Base-by-base conservation (phyloP, 2,113 vertebrate genomes). In the Seriola quinqueradiata region DNA sequence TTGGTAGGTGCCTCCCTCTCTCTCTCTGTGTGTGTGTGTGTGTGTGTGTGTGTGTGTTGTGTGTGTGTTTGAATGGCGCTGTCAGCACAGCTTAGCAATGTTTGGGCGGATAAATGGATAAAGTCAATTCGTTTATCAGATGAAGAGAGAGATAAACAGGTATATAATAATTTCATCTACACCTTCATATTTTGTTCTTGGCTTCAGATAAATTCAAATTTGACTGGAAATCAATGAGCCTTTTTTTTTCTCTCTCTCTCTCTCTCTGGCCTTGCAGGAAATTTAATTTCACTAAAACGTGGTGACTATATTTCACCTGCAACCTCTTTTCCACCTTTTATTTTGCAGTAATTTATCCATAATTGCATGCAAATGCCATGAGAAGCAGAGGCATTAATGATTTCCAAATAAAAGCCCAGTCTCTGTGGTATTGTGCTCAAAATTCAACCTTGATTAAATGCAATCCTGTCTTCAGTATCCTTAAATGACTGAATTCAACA, bases 1-100 rank as follows among this genome's bases (percentile, higher is more conserved):
- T 83, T 57, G 91, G 92, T 93, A 79, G 88, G 92, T 92, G 61
- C 73, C 81, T 91, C 90, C 83, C 79, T 83, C 64, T 28, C 21
- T 4, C 79, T 83, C 64, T 28, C 21, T 4, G 38, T 23, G 73
- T 66, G 76, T 79, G 76, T 34, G 32, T 54, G 82, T 42, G 72
- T 54, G 70, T 42, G 69, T 75, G 76, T 25, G 65, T 46, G 44
- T 70, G 72, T 59, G 36, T 70, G 72, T 60, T 67, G 78, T 48
- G 71, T 58, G 58, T 69, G 4, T 77, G 61, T 25, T 3, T 46
- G 28, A 28, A 28, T 48, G 46, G 55, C 48, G 48, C 71, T 76
- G 74, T 82, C 75, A 65, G 78, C 60, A 8, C 79, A 58, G 86
- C 86, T 87, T 52, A 81, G 83, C 81, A 19, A 42, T 28, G 36